Conservation (phyloP, 2,888 invertebrate genomes). For the Plagodis pulveraria region DNA sequence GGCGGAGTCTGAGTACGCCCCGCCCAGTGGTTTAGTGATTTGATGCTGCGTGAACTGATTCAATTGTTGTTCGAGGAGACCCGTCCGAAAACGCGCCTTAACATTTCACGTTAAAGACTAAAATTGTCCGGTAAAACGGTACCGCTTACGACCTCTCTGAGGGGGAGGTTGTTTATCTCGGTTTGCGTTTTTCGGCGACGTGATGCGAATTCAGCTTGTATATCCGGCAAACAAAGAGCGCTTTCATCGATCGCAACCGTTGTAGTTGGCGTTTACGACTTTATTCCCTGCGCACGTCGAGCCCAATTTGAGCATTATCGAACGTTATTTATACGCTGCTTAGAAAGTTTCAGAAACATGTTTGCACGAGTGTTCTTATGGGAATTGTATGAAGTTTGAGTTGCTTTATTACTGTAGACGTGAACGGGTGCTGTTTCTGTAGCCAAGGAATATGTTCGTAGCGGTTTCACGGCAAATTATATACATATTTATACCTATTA, state of each 20-base stretch:
- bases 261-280: slow-evolving; percentile 66
- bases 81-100: slow-evolving; percentile 76
- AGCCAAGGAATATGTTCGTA: slow-evolving; percentile 2
- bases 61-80: slow-evolving; percentile 75
- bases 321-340: slow-evolving; percentile 80
- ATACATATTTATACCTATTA: no score
- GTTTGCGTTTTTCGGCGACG: slow-evolving; percentile 83
- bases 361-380: slow-evolving; percentile 72
- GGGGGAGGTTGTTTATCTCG: slow-evolving; percentile 82
- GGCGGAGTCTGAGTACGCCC: slow-evolving; percentile 81
- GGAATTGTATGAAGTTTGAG: slow-evolving; percentile 69
- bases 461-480: background rate
- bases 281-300: slow-evolving; percentile 52
- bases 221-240: slow-evolving; percentile 78
- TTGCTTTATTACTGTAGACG: slow-evolving; percentile 61
- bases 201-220: slow-evolving; percentile 83
- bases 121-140: slow-evolving; percentile 79
- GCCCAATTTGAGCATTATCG: slow-evolving; percentile 75
- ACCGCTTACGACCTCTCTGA: slow-evolving; percentile 76
- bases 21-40: slow-evolving; percentile 86
- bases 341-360: slow-evolving; percentile 76
- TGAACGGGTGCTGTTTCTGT: slow-evolving; percentile 14
- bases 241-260: slow-evolving; percentile 75
- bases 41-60: slow-evolving; percentile 86
- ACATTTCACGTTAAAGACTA: slow-evolving; percentile 77